These are phyloP conservation scores for Eupithecia dodoneata DNA, from an alignment of 2,888 invertebrate species.

Conservation along the genomic window DNA sequence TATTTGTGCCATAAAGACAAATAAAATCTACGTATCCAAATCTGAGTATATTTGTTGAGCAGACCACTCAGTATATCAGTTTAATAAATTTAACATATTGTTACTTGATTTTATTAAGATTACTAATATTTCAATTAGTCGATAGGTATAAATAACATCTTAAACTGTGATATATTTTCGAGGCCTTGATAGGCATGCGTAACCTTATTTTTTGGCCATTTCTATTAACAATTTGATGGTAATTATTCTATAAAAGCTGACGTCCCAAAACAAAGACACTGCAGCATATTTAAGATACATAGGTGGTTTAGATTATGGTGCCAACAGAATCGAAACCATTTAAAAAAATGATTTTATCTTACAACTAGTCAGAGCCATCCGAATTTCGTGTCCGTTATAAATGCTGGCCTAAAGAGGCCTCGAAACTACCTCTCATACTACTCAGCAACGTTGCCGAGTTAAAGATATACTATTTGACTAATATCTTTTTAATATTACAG, in stretches of 20 bases:
- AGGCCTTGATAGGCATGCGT: conserved; percentile 15
- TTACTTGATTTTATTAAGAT: not conserved
- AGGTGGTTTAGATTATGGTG: not conserved
- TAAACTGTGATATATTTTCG: conserved; percentile 18
- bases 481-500: not conserved
- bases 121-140: not conserved
- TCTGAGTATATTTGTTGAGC: no score
- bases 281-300: not conserved
- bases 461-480: not conserved
- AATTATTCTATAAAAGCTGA: not conserved
- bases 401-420: not conserved
- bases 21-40: not conserved
- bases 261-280: not conserved
- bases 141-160: conserved; percentile 3
- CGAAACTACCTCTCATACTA: not conserved
- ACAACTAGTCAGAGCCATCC: not conserved
- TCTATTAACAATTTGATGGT: not conserved
- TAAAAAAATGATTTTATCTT: not conserved
- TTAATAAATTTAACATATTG: not conserved
- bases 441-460: not conserved
- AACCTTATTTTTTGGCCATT: not conserved
- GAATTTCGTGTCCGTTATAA: not conserved
- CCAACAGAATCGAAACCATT: not conserved
- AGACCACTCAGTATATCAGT: not conserved
- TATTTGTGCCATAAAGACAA: not conserved